Evolutionary conservation across 2,888 invertebrate genomes (phyloP).

Genomic region (Teleogryllus oceanicus): DNA sequence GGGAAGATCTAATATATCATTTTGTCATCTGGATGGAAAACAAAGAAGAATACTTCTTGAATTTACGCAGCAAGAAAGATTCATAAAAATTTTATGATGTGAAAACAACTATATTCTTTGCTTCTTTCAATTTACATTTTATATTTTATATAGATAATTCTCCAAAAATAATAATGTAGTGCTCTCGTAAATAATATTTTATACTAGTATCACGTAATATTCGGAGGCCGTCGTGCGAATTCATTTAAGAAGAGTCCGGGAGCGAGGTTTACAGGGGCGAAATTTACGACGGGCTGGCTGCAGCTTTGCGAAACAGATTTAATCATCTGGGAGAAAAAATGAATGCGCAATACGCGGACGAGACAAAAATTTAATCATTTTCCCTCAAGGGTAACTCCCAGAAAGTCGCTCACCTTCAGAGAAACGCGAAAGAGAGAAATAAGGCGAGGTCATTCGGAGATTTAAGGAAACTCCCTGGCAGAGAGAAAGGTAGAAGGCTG

Average conservation of each 20-base stretch:
- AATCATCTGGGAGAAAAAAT: slow-evolving; percentile 6
- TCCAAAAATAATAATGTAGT: neutral
- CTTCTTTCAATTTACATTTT: too few relatives aligned
- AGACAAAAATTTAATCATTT: slow-evolving; percentile 7
- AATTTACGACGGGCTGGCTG: neutral
- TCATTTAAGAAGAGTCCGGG: neutral
- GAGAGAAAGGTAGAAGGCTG: too few relatives aligned
- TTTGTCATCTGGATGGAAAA: too few relatives aligned
- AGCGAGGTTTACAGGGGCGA: neutral
- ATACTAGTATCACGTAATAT: neutral
- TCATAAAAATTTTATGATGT: too few relatives aligned
- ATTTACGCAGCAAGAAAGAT: too few relatives aligned
- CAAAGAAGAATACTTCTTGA: too few relatives aligned
- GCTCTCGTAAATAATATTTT: neutral
- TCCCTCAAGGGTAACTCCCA: neutral
- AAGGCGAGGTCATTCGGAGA: slow-evolving; percentile 5
- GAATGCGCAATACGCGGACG: neutral
- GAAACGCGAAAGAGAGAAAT: neutral
- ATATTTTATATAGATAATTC: neutral
- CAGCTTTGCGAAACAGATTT: neutral
- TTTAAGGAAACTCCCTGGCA: neutral
- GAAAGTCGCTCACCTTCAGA: neutral
- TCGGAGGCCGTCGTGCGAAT: neutral
- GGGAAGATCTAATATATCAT: too few relatives aligned
- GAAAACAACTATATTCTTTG: too few relatives aligned